phyloP scores from a whole-genome alignment of 2,888 invertebrate genomes.

The Helobdella robusta region DNA sequence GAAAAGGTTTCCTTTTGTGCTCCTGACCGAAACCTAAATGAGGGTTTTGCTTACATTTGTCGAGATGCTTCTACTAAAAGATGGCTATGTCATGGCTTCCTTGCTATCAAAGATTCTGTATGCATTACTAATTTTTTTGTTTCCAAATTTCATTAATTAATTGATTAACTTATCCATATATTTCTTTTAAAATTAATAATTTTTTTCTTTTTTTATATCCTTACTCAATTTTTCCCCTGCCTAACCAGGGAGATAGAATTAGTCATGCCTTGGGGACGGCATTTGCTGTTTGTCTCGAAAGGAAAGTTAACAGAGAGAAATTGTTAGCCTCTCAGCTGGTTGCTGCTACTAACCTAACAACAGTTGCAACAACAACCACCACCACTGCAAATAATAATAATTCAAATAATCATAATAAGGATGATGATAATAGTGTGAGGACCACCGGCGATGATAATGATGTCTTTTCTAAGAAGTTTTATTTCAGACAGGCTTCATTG shows the following conservation, averaged over 20 bases:
- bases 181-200: background rate
- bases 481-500: slow-evolving; percentile 68
- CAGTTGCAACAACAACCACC: background rate
- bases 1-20: slow-evolving; percentile 99
- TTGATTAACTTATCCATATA: too few relatives aligned
- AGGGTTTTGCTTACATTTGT: slow-evolving; percentile 97
- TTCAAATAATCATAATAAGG: background rate
- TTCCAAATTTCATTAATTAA: background rate
- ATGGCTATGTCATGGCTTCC: slow-evolving; percentile 99
- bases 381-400: background rate
- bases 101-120: slow-evolving; percentile 82
- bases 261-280: slow-evolving; percentile 99
- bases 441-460: slow-evolving; percentile 56
- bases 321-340: slow-evolving; percentile 59
- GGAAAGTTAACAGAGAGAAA: slow-evolving; percentile 92
- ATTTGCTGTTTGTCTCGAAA: slow-evolving; percentile 91
- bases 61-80: slow-evolving; percentile 93
- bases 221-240: background rate
- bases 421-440: slow-evolving; percentile 44
- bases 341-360: slow-evolving; percentile 43
- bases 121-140: slow-evolving; percentile 40
- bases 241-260: slow-evolving; percentile 73
- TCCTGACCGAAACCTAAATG: slow-evolving; percentile 91
- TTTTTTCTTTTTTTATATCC: background rate
- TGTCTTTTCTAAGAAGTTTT: slow-evolving; percentile 81